Evolutionary conservation across 1,140 invertebrate genomes (phyloP).

Genomic region (Aleiodes sp.): DNA sequence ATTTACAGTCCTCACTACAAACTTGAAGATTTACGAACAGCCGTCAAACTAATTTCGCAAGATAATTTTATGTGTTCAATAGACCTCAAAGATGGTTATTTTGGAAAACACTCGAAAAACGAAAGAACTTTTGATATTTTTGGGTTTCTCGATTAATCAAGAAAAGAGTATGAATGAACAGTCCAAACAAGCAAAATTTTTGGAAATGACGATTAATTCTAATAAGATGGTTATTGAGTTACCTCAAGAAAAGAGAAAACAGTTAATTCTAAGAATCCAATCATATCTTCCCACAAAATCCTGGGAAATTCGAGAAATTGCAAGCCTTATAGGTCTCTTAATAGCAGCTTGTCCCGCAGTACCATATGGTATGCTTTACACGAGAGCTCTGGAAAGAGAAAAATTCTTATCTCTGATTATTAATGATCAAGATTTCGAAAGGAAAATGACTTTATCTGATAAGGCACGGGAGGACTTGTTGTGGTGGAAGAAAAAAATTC

Average conservation of each 20-base stretch:
- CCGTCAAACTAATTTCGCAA: background rate
- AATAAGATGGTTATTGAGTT: too few relatives aligned
- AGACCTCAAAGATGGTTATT: background rate
- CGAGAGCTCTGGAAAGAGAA: slow-evolving; percentile 18
- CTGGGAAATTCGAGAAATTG: slow-evolving; percentile 24
- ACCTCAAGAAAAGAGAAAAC: too few relatives aligned
- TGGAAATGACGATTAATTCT: too few relatives aligned
- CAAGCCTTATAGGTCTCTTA: slow-evolving; percentile 11
- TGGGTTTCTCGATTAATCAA: too few relatives aligned
- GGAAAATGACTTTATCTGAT: slow-evolving; percentile 1
- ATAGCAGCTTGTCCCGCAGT: slow-evolving; percentile 21
- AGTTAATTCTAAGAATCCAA: too few relatives aligned
- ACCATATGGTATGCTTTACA: slow-evolving; percentile 21
- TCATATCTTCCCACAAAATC: too few relatives aligned
- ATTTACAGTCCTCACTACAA: background rate
- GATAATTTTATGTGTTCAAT: background rate
- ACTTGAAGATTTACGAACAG: background rate
- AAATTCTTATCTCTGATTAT: slow-evolving; percentile 16
- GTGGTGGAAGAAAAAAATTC: slow-evolving; percentile 50
- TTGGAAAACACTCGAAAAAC: too few relatives aligned
- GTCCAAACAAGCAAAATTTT: too few relatives aligned
- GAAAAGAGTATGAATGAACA: too few relatives aligned
- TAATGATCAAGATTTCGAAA: slow-evolving; percentile 20
- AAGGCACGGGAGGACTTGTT: slow-evolving; percentile 39
- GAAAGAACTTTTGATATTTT: too few relatives aligned